Evolutionary conservation across 2,888 invertebrate genomes (phyloP), one percentile per base, ranked within the genome.

Genomic region (Xestoiulus laeticollis): DNA sequence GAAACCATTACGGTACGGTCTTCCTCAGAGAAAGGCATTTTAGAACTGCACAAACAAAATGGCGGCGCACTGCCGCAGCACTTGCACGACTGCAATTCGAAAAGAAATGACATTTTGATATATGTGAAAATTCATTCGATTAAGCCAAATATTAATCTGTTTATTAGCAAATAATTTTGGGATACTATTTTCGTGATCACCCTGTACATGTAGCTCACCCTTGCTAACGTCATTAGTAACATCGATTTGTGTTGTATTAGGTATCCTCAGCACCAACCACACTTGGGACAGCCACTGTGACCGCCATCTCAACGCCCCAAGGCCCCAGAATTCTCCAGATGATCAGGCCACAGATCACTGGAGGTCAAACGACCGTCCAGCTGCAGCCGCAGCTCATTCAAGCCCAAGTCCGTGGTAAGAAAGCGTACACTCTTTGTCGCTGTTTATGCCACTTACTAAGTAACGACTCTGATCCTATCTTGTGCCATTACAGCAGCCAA

Each of bases 301-400:
- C 89, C 4, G 88, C 89, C 12, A 87, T 89, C 12, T 87, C 89
- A 8, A 89, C 89, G 8, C 88, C 89, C 12, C 89, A 89, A 43
- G 88, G 88, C 44, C 89, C 90, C n/a, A 90, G 90, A 87, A 88
- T 90, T n/a, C 89, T 90, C 83, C 90, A 90, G 87, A 86, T 86
- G 44, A 89, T 90, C 86, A 85, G 90, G 87, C 90, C 90, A 14
- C 90, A 89, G 85, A 53, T 32, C 6, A 26, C 86, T n/a, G 86
- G 86, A 5, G 22, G 32, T 85, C 87, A 48, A 4, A 84, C 87
- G 83, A 85, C 85, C 44, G 88, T 87, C 19, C 88, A 85, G 38
- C 59, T 88, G 26, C 89, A 89, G 53, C 88, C 88, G 32, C 88
- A 86, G 84, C 22, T 88, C 2, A 44, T 89, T n/a, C 89, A 89